Base-by-base conservation (phyloP, 2,888 invertebrate species). In the Malthinus flaveolus region DNA sequence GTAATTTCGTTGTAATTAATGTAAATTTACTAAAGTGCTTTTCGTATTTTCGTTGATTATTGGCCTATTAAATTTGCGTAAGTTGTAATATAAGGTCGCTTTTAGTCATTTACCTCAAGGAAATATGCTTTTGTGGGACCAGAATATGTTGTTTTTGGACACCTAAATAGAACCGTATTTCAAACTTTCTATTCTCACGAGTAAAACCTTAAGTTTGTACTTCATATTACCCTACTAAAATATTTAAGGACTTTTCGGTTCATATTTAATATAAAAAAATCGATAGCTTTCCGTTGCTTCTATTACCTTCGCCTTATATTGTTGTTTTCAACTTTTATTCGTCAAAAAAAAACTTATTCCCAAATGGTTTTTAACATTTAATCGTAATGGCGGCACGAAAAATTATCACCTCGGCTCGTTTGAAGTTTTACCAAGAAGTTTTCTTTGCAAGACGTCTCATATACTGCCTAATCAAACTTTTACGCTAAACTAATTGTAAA, bases 61-160 rank as follows among this genome's bases (percentile, higher is more conserved):
- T 46, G 46, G 11, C 37, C 36, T 31, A 52, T 46, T 52, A 52
- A 52, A 45, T 52, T 52, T 37, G 32, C 36, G 35, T 52, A 36
- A 35, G 31, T 37, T n/a, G 15, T 45, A 12, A 35, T 39, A 32
- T 45, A 36, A 34, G 46, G 44, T 36, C 11, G 46, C 45, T 46
- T 46, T 34, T 46, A 46, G 45, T 13, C 34, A 35, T 12, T 52
- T 34, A 42, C 15, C 10, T 15, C n/a, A 42, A 23, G 23, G 39
- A 42, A 42, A 42, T 42, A 15, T 42, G 39, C 39, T 42, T 42
- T 42, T 42, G 39, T 42, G 39, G n/a, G 39, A 15, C 39, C 23
- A 42, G 23, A 42, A 42, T 42, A 15, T 42, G 39, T 42, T 42
- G 39, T 42, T 48, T 46, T 45, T 39, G 47, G 54, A 50, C 50